Evolutionary conservation across 2,797 vertebrate genomes (phyloP).

Genomic region (Heterohyrax brucei): DNA sequence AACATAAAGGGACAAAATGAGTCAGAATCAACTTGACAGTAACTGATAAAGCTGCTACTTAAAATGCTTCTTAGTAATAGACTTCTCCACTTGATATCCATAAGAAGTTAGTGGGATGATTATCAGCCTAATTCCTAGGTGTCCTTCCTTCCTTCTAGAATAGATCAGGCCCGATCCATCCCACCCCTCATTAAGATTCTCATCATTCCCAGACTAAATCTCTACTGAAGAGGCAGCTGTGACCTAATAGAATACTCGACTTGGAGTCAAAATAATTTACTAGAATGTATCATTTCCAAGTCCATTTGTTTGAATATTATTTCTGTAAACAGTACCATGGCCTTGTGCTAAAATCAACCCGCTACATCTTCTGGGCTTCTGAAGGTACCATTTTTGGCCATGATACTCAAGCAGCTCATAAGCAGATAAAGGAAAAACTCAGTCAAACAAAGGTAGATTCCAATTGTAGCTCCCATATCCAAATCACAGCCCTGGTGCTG

Average conservation of each 20-base stretch:
- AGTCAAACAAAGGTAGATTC: neutral
- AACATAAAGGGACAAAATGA: too few relatives aligned
- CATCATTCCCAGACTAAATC: neutral
- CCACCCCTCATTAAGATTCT: neutral
- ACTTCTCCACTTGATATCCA: neutral
- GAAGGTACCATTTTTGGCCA: neutral
- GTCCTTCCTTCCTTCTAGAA: neutral
- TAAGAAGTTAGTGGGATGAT: neutral
- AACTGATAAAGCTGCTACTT: neutral
- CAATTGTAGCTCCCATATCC: neutral
- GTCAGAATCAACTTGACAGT: too few relatives aligned
- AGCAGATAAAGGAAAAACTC: neutral
- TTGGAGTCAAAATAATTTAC: neutral
- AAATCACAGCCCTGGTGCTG: neutral
- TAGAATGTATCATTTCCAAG: neutral
- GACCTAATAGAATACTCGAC: neutral
- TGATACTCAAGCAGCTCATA: neutral
- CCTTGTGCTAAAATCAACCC: neutral
- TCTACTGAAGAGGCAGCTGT: neutral
- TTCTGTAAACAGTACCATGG: neutral
- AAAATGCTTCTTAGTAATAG: neutral
- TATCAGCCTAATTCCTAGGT: neutral
- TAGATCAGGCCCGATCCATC: neutral
- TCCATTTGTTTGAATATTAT: neutral
- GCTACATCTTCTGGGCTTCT: neutral